Evolutionary conservation across 2,888 invertebrate genomes (phyloP).

Genomic region (Oscheius sp.): DNA sequence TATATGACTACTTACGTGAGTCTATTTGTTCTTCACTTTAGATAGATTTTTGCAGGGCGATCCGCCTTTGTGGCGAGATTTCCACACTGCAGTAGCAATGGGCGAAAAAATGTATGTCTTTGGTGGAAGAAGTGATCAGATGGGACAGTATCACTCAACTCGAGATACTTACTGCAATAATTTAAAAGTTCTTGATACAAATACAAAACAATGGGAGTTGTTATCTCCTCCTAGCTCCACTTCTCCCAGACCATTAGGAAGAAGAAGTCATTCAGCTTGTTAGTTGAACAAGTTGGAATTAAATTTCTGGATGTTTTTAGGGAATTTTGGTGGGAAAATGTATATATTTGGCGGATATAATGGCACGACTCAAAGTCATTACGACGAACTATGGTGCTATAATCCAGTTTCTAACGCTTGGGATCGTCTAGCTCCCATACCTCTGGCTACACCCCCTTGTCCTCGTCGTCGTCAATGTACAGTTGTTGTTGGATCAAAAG

Average conservation of each 20-base stretch:
- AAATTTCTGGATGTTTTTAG: no score
- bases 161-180: conserved; percentile 79
- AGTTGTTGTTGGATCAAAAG: conserved; percentile 79
- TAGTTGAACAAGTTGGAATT: no score
- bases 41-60: conserved; percentile 73
- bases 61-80: conserved; percentile 82
- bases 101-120: conserved; percentile 85
- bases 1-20: conserved; percentile 63
- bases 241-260: conserved; percentile 77
- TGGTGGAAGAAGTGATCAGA: conserved; percentile 83
- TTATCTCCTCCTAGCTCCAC: not conserved
- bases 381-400: conserved; percentile 84
- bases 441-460: conserved; percentile 66
- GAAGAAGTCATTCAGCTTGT: conserved; percentile 92
- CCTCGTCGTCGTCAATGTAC: conserved; percentile 79
- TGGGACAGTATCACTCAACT: conserved; percentile 74
- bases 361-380: conserved; percentile 81
- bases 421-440: conserved; percentile 33
- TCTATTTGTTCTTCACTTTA: not conserved
- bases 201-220: conserved; percentile 78
- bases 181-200: conserved; percentile 76
- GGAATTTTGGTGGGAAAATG: conserved; percentile 81
- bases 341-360: conserved; percentile 92
- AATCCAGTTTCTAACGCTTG: conserved; percentile 71
- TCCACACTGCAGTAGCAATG: conserved; percentile 85